These are phyloP conservation scores for Sander vitreus DNA, from an alignment of 2,113 vertebrate species.

Conservation along the genomic window DNA sequence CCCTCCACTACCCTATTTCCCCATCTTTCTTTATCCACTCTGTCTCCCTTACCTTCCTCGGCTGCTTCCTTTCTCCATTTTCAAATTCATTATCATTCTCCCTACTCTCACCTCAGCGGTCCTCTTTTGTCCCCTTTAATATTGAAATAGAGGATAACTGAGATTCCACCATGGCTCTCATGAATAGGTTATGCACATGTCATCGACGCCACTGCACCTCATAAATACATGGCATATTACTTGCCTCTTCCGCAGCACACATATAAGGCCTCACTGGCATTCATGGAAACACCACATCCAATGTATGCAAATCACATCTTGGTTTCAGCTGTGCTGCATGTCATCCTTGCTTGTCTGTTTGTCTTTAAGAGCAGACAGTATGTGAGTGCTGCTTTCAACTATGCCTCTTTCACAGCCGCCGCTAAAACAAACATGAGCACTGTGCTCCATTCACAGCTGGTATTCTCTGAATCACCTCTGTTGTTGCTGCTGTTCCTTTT, in stretches of 20 bases:
- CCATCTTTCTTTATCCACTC: constrained; percentile 26
- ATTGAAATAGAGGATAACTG: constrained; percentile 68
- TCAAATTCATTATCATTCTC: constrained; percentile 64
- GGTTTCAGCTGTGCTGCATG: constrained; percentile 34
- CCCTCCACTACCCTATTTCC: constrained; percentile 14
- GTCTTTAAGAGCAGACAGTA: constrained; percentile 29
- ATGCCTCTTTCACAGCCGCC: constrained; percentile 2
- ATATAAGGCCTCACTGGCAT: neutral
- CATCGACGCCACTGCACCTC: constrained; percentile 64
- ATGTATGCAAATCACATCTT: constrained; percentile 54
- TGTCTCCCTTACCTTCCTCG: constrained; percentile 39
- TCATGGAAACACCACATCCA: constrained; percentile 28
- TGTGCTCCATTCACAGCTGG: constrained; percentile 6
- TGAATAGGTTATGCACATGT: constrained; percentile 78
- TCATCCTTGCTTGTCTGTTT: constrained; percentile 34
- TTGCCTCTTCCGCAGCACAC: constrained; percentile 31
- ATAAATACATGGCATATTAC: constrained; percentile 74
- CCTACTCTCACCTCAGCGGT: constrained; percentile 37
- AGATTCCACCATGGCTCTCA: constrained; percentile 71
- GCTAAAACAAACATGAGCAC: constrained; percentile 45
- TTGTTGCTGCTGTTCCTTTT: constrained; percentile 2
- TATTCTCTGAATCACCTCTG: constrained; percentile 4
- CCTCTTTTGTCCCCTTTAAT: constrained; percentile 68
- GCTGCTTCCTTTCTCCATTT: constrained; percentile 36
- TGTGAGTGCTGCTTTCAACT: constrained; percentile 31